Evolutionary conservation across 2,113 vertebrate genomes (phyloP).

Genomic region (Aleadryas rufinucha): DNA sequence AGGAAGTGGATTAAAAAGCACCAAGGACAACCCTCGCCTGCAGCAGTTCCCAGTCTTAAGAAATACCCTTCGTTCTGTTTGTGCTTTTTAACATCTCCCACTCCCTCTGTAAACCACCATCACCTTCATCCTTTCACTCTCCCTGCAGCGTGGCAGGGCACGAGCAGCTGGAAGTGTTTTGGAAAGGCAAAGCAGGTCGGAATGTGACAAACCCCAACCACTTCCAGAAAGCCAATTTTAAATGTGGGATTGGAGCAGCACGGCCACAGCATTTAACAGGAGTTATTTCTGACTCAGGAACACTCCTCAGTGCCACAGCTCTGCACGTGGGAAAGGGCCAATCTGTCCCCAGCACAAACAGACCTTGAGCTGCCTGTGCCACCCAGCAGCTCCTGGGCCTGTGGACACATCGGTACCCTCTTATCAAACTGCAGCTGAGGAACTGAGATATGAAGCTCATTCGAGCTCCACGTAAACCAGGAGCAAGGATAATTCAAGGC

Average conservation of each 20-base stretch:
- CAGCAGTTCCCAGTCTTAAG: not conserved
- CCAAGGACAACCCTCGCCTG: not conserved
- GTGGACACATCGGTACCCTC: not conserved
- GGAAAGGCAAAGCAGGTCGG: not conserved
- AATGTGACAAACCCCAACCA: not conserved
- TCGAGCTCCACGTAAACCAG: rapidly evolving
- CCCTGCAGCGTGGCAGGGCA: not conserved
- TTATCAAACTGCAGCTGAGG: not conserved
- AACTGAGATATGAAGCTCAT: not conserved
- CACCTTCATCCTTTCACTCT: not conserved
- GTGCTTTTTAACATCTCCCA: not conserved
- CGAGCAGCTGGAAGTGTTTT: not conserved
- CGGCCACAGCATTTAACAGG: not conserved
- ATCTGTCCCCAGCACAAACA: not conserved
- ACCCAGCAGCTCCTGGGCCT: not conserved
- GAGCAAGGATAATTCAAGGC: not conserved
- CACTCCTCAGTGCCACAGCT: not conserved
- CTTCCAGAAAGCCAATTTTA: not conserved
- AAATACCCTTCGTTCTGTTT: not conserved
- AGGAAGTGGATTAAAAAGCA: not conserved
- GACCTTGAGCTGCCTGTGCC: constrained; percentile 1
- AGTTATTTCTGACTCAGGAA: not conserved
- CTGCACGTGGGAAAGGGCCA: not conserved
- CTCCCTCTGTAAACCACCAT: rapidly evolving
- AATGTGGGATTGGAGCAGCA: not conserved